A percentile compares a stretch with the other conserved stretches of the same genome.
These are phyloP conservation scores for Chrysomallon squamiferum DNA, from an alignment of 1,140 invertebrate genomes.

Conservation along the genomic window DNA sequence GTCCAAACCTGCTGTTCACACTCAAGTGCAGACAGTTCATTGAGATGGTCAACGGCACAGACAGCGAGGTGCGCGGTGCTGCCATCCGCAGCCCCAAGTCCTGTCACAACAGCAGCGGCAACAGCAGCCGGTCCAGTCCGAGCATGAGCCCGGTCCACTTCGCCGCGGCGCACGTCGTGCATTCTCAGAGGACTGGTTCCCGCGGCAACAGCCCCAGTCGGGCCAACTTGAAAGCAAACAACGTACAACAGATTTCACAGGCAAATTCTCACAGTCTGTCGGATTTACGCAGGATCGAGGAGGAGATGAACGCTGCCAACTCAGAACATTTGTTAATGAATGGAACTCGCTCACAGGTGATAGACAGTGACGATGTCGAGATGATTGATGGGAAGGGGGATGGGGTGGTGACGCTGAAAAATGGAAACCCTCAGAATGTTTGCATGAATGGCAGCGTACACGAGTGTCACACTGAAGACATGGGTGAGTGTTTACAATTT, in stretches of 20 bases:
- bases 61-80: slow-evolving; percentile 61
- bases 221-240: slow-evolving; percentile 15
- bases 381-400: slow-evolving; percentile 65
- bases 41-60: slow-evolving; percentile 74
- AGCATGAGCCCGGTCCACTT: slow-evolving; percentile 43
- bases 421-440: slow-evolving; percentile 69
- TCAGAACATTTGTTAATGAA: slow-evolving; percentile 50
- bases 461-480: slow-evolving; percentile 51
- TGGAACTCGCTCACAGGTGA: slow-evolving; percentile 38
- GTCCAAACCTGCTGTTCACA: slow-evolving; percentile 90
- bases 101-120: slow-evolving; percentile 34
- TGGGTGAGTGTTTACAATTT: slow-evolving; percentile 55
- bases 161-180: slow-evolving; percentile 24
- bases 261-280: slow-evolving; percentile 70
- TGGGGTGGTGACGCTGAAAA: slow-evolving; percentile 51
- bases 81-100: slow-evolving; percentile 48
- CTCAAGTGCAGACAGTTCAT: slow-evolving; percentile 97
- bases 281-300: slow-evolving; percentile 52
- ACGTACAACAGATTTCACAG: slow-evolving; percentile 13
- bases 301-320: slow-evolving; percentile 69
- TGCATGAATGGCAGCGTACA: slow-evolving; percentile 68
- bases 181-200: slow-evolving; percentile 37
- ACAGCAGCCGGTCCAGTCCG: slow-evolving; percentile 47
- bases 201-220: slow-evolving; percentile 56
- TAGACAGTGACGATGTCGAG: slow-evolving; percentile 68